Percentiles rank a stretch among this genome's conserved stretches.
Conservation (phyloP, 2,888 invertebrate genomes). For the Endomychus coccineus region DNA sequence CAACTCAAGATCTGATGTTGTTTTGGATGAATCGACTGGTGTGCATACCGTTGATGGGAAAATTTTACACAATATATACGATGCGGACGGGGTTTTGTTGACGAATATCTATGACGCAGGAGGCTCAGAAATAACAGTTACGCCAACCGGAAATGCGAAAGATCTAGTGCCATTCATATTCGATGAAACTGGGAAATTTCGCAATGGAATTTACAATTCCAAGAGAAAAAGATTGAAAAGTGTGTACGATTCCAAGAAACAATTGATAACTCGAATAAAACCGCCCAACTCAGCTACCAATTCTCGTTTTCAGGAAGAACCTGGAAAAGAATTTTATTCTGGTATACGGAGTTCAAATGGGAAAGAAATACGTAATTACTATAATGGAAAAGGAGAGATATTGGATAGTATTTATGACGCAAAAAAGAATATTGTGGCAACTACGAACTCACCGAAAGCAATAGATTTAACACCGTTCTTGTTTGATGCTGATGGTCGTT, state of each 20-base stretch:
- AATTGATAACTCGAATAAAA: too few relatives aligned
- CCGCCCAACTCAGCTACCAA: too few relatives aligned
- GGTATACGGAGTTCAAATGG: too few relatives aligned
- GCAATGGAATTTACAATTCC: slow-evolving; percentile 4
- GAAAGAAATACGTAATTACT: not conserved
- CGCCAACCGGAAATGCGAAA: slow-evolving; percentile 2
- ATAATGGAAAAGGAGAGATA: slow-evolving; percentile 6
- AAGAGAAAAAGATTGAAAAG: not conserved
- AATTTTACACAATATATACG: slow-evolving; percentile 6
- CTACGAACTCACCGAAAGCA: slow-evolving; percentile 1
- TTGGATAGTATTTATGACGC: slow-evolving; percentile 6
- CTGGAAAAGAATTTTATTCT: too few relatives aligned
- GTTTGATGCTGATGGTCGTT: slow-evolving; percentile 4
- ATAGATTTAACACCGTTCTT: slow-evolving; percentile 6
- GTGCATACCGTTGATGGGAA: too few relatives aligned
- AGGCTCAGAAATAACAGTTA: slow-evolving; percentile 4
- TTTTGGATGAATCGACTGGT: too few relatives aligned
- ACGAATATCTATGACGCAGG: slow-evolving; percentile 6
- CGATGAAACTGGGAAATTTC: slow-evolving; percentile 5
- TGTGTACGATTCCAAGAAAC: too few relatives aligned
- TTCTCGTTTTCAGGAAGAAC: too few relatives aligned
- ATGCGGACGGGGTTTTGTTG: slow-evolving; percentile 4
- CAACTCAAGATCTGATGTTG: too few relatives aligned
- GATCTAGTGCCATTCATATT: slow-evolving; percentile 11
- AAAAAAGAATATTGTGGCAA: slow-evolving; percentile 1